phyloP scores from a whole-genome alignment of 2,113 vertebrate species.

The Argyrosomus japonicus region DNA sequence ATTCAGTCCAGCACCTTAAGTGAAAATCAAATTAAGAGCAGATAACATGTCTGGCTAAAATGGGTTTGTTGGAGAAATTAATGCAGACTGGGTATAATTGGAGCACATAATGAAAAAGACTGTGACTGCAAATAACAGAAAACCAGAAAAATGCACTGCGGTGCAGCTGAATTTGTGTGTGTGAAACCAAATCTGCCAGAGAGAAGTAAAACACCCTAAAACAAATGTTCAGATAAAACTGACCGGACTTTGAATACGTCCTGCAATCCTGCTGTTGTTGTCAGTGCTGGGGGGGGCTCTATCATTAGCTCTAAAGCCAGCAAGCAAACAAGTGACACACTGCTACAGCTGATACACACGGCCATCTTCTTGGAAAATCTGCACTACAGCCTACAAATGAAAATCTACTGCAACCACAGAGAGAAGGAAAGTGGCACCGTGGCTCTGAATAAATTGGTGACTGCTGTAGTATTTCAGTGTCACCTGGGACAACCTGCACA shows the following conservation, averaged over 20 bases:
- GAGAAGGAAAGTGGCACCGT: not conserved
- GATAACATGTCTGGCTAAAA: not conserved
- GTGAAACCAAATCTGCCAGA: conserved; percentile 3
- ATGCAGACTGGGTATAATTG: not conserved
- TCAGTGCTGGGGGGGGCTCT: not conserved
- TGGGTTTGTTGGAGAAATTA: not conserved
- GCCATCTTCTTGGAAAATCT: not conserved
- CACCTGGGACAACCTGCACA: not conserved
- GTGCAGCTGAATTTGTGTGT: not conserved
- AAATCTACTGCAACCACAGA: not conserved
- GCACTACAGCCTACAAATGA: not conserved
- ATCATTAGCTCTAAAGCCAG: not conserved
- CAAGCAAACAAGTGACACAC: conserved; percentile 1
- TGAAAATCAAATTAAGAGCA: conserved; percentile 23
- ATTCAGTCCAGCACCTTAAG: not conserved
- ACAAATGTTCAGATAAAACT: not conserved
- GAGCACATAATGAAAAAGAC: conserved; percentile 1
- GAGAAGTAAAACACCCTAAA: not conserved
- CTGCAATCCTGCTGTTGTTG: not conserved
- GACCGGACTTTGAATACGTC: not conserved
- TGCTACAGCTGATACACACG: not conserved
- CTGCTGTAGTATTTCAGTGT: not conserved
- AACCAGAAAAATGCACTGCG: not conserved
- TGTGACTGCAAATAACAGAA: not conserved
- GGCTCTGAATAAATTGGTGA: conserved; percentile 17